Percentiles rank a stretch among this genome's conserved stretches.
These are phyloP conservation scores for Myotis brandtii DNA, from an alignment of 2,113 vertebrate genomes.

Conservation along the genomic window DNA sequence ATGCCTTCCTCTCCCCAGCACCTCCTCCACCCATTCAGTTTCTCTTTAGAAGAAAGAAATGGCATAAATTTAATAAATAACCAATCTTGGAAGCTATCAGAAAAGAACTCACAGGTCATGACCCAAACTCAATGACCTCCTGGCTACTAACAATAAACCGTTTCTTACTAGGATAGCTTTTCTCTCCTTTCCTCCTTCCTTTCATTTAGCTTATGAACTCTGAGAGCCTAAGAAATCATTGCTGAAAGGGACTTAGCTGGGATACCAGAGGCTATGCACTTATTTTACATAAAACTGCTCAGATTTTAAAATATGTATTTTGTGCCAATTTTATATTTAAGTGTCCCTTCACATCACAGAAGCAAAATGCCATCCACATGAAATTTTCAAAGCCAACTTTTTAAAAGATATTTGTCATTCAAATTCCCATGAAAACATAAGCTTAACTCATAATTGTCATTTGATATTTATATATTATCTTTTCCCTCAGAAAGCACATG, in stretches of 20 bases:
- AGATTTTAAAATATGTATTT: not conserved
- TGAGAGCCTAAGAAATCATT: not conserved
- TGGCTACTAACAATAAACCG: conserved; percentile 7
- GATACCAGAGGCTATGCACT: not conserved
- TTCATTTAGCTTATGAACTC: conserved; percentile 28
- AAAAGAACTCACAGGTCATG: conserved; percentile 63
- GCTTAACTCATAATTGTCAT: conserved; percentile 53
- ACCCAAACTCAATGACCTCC: conserved; percentile 53
- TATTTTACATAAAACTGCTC: conserved; percentile 38
- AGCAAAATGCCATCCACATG: conserved; percentile 52
- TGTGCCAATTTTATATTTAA: conserved; percentile 60
- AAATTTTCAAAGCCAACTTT: conserved; percentile 67
- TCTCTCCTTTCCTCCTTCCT: not conserved
- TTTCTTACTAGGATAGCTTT: not conserved
- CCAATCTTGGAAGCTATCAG: conserved; percentile 64
- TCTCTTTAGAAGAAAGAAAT: conserved; percentile 55
- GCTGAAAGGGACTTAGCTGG: conserved; percentile 5
- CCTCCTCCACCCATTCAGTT: not conserved
- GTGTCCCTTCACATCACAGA: conserved; percentile 8
- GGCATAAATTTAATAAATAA: conserved; percentile 74
- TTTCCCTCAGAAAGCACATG: conserved; percentile 52
- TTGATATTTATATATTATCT: conserved; percentile 54
- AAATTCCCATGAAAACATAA: conserved; percentile 65
- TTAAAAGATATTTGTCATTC: conserved; percentile 63
- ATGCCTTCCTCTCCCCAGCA: not conserved